Percentiles rank a stretch among this genome's conserved stretches.
phyloP scores from a whole-genome alignment of 2,888 invertebrate genomes.

The Gari tellinella region DNA sequence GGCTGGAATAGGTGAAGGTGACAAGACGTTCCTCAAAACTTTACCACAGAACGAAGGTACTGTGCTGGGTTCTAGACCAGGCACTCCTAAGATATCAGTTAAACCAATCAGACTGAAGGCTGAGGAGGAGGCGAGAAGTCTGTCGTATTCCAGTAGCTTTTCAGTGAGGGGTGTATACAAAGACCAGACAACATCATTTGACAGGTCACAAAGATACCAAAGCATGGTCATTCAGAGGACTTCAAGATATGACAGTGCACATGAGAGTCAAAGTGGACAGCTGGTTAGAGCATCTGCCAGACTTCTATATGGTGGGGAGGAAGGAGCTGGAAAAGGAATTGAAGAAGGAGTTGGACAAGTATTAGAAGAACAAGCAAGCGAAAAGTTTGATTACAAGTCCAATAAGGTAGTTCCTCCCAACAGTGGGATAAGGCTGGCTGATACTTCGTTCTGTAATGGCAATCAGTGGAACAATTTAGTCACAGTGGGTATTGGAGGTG shows the following conservation, averaged over 20 bases:
- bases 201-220: slow-evolving; percentile 10
- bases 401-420: too few relatives aligned
- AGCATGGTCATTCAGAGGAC: slow-evolving; percentile 4
- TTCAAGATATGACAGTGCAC: background rate
- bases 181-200: background rate
- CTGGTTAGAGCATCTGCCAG: too few relatives aligned
- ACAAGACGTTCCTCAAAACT: slow-evolving; percentile 22
- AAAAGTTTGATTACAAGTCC: too few relatives aligned
- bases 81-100: slow-evolving; percentile 25
- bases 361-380: too few relatives aligned
- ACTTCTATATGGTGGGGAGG: too few relatives aligned
- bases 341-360: too few relatives aligned
- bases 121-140: slow-evolving; percentile 12
- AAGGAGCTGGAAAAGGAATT: too few relatives aligned
- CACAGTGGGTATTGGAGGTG: too few relatives aligned
- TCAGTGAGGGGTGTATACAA: background rate
- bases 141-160: slow-evolving; percentile 1
- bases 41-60: slow-evolving; percentile 11
- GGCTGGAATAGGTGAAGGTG: slow-evolving; percentile 22
- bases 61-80: slow-evolving; percentile 25
- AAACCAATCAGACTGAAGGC: slow-evolving; percentile 31
- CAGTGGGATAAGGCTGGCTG: too few relatives aligned
- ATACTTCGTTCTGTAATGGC: too few relatives aligned
- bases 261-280: too few relatives aligned
- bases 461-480: too few relatives aligned